These are phyloP conservation scores for Polymixis lichenea DNA, from an alignment of 2,888 invertebrate genomes.

Conservation along the genomic window DNA sequence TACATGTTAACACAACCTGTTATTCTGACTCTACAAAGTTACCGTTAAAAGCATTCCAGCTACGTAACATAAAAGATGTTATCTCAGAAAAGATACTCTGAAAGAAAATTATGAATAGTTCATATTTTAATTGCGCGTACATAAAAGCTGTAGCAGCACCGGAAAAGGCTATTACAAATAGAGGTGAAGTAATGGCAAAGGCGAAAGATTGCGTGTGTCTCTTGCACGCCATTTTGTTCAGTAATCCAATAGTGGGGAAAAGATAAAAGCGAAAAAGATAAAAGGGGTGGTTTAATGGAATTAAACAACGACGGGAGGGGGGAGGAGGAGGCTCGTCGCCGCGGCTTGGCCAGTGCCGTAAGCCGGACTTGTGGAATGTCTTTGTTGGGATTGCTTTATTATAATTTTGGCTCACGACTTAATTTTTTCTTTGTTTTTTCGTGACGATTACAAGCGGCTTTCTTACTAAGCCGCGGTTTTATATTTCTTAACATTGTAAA, in stretches of 20 bases:
- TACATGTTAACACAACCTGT: neutral
- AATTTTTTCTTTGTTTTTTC: conserved; percentile 71
- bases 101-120: conserved; percentile 44
- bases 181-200: conserved; percentile 80
- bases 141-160: conserved; percentile 66
- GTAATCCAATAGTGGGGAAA: conserved; percentile 88
- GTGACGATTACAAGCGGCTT: conserved; percentile 70
- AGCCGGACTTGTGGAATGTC: conserved; percentile 88
- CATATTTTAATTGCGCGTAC: conserved; percentile 47
- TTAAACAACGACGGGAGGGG: conserved; percentile 84
- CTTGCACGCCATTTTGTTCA: conserved; percentile 87
- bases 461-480: conserved; percentile 57
- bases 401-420: conserved; percentile 76
- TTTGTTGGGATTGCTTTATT: conserved; percentile 83
- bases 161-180: conserved; percentile 78
- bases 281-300: conserved; percentile 90
- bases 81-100: conserved; percentile 15
- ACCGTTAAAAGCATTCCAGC: conserved; percentile 10
- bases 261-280: conserved; percentile 89
- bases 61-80: conserved; percentile 23
- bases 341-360: conserved; percentile 76
- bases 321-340: conserved; percentile 60
- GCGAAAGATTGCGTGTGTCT: conserved; percentile 87
- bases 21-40: conserved; percentile 10
- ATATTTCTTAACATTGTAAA: conserved; percentile 57